Evolutionary conservation across 1,140 invertebrate genomes (phyloP).

Genomic region (Arctopsyche grandis): DNA sequence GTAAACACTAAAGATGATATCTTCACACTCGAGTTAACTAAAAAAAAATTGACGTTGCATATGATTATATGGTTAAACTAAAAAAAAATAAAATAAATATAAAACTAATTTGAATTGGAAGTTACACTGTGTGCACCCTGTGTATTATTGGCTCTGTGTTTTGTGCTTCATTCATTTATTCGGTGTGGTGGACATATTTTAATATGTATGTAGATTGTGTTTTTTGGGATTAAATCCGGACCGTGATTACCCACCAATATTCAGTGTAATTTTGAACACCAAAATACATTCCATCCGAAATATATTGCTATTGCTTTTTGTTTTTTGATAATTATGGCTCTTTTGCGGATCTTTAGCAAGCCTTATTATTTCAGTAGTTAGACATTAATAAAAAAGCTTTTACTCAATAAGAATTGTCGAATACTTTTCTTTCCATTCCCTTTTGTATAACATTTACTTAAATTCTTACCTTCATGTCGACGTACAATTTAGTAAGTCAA

Average conservation of each 20-base stretch:
- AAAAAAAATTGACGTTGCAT: constrained; percentile 48
- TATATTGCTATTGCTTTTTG: constrained; percentile 41
- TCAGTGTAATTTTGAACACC: constrained; percentile 54
- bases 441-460: background rate
- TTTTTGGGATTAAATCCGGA: constrained; percentile 49
- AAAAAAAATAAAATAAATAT: constrained; percentile 16
- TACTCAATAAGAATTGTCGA: constrained; percentile 28
- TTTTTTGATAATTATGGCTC: constrained; percentile 47
- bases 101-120: constrained; percentile 49
- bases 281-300: constrained; percentile 50
- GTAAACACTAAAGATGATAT: constrained; percentile 54
- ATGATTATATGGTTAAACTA: constrained; percentile 49
- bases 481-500: background rate
- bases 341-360: constrained; percentile 37
- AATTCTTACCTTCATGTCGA: background rate
- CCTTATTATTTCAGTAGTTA: constrained; percentile 45
- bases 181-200: constrained; percentile 50
- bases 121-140: constrained; percentile 55
- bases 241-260: constrained; percentile 52
- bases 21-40: constrained; percentile 44
- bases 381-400: constrained; percentile 46
- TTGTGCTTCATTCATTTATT: constrained; percentile 52
- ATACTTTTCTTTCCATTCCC: constrained; percentile 19
- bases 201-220: constrained; percentile 51
- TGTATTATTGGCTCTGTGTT: constrained; percentile 55